Conservation (phyloP, 2,888 invertebrate species). For the Theodoxus fluviatilis region DNA sequence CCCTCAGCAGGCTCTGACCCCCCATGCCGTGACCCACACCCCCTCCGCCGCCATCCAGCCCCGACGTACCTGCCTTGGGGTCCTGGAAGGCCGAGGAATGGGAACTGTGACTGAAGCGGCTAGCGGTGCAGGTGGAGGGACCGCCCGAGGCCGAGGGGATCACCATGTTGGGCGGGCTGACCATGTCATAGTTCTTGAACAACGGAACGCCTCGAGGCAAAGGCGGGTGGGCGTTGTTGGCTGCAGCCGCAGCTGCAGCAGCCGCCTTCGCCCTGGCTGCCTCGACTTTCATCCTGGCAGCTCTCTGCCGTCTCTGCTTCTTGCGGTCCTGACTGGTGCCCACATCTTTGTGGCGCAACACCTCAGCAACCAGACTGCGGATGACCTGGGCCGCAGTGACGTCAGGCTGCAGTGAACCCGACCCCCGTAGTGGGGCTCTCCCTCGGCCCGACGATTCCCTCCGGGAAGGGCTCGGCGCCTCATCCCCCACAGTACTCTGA, state of each 20-base stretch:
- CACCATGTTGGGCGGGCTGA: conserved; percentile 56
- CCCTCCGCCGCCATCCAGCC: too few species aligned
- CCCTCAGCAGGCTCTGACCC: too few species aligned
- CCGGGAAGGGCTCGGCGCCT: too few species aligned
- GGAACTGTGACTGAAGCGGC: conserved; percentile 47
- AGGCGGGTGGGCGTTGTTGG: too few species aligned
- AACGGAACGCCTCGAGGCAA: too few species aligned
- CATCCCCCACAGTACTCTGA: too few species aligned
- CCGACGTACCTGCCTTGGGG: too few species aligned
- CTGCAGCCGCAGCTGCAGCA: conserved; percentile 13
- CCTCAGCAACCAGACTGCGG: conserved; percentile 53
- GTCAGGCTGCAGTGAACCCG: too few species aligned
- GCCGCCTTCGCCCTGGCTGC: conserved; percentile 25
- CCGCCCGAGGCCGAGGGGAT: conserved; percentile 43
- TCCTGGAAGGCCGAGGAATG: conserved; percentile 49
- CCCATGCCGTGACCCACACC: too few species aligned
- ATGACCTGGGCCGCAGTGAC: conserved; percentile 54
- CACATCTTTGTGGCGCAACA: conserved; percentile 50
- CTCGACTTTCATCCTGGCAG: conserved; percentile 34
- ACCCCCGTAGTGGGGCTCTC: too few species aligned
- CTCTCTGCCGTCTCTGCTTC: conserved; percentile 43
- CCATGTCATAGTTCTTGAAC: conserved; percentile 49
- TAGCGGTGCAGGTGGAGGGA: conserved; percentile 38
- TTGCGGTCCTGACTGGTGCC: conserved; percentile 40
- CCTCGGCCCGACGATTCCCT: too few species aligned